Percentiles rank a stretch among this genome's conserved stretches.
phyloP scores from a whole-genome alignment of 2,888 invertebrate species.

The Cephus pygmeus region DNA sequence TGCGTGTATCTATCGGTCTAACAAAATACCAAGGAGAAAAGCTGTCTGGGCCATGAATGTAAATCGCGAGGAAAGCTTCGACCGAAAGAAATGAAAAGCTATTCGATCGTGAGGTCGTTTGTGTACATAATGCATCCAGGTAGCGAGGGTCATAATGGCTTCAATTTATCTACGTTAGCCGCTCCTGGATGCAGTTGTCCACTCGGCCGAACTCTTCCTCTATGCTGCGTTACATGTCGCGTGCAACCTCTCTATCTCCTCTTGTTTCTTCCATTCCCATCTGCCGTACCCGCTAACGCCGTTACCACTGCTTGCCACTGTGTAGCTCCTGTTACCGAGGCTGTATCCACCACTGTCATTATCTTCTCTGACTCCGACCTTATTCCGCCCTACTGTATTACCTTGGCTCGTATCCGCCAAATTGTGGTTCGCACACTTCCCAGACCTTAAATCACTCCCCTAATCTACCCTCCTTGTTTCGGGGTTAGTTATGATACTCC shows the following conservation, averaged over 20 bases:
- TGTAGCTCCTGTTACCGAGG: not conserved
- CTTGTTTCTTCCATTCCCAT: not conserved
- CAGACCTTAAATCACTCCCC: constrained; percentile 18
- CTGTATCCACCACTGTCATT: not conserved
- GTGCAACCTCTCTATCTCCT: not conserved
- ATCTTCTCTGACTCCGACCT: not conserved
- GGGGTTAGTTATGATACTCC: not conserved
- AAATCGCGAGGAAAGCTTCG: constrained; percentile 11
- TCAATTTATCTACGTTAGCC: constrained; percentile 18
- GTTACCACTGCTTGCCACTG: not conserved
- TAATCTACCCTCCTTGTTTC: constrained; percentile 17
- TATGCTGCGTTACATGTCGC: not conserved
- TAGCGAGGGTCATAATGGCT: constrained; percentile 16
- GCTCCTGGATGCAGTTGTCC: not conserved
- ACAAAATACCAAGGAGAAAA: not conserved
- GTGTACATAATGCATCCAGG: constrained; percentile 10
- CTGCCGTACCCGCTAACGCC: not conserved
- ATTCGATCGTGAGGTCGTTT: not conserved
- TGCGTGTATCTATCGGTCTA: not conserved
- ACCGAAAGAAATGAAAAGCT: not conserved
- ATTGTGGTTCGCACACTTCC: constrained; percentile 20
- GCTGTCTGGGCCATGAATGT: not conserved
- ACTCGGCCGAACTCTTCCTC: not conserved
- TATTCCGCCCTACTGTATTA: constrained; percentile 4
- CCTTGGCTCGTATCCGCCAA: constrained; percentile 12